Conservation (phyloP, 2,888 invertebrate species). For the Blomia tropicalis region DNA sequence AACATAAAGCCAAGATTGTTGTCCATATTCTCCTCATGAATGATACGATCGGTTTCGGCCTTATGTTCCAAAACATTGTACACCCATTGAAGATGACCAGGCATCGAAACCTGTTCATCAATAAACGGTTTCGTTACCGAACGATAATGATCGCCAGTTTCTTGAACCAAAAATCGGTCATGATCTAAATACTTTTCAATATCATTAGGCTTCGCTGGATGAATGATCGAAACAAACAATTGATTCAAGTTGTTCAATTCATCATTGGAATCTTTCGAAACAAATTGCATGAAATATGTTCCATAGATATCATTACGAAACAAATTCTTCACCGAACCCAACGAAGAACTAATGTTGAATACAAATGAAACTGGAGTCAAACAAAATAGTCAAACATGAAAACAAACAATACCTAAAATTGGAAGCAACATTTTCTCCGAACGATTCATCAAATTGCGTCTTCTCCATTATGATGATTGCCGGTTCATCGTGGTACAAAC, state of each 20-base stretch:
- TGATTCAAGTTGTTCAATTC: conserved; percentile 36
- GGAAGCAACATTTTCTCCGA: conserved; percentile 25
- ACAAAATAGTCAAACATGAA: conserved; percentile 37
- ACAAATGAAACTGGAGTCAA: not conserved
- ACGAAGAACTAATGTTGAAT: too few species aligned
- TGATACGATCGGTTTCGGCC: conserved; percentile 68
- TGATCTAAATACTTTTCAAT: conserved; percentile 67
- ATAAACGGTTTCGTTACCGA: conserved; percentile 61
- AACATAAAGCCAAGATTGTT: conserved; percentile 67
- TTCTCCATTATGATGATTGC: conserved; percentile 66
- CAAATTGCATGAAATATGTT: conserved; percentile 48
- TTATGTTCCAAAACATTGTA: conserved; percentile 86
- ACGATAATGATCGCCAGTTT: conserved; percentile 65
- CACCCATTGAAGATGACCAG: conserved; percentile 61
- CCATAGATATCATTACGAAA: conserved; percentile 72
- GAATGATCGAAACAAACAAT: conserved; percentile 71
- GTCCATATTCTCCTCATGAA: conserved; percentile 57
- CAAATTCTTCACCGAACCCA: not conserved
- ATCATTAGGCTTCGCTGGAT: conserved; percentile 83
- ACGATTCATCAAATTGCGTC: conserved; percentile 54
- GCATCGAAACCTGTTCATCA: conserved; percentile 48
- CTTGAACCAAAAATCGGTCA: conserved; percentile 56
- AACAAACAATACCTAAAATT: conserved; percentile 2
- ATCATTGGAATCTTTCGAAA: conserved; percentile 45
- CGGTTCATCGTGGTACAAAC: conserved; percentile 18